Evolutionary conservation across 92 coral and sea anemone species (phyloP), one percentile per base, ranked within the genome.

Genomic region (Ricordea florida): DNA sequence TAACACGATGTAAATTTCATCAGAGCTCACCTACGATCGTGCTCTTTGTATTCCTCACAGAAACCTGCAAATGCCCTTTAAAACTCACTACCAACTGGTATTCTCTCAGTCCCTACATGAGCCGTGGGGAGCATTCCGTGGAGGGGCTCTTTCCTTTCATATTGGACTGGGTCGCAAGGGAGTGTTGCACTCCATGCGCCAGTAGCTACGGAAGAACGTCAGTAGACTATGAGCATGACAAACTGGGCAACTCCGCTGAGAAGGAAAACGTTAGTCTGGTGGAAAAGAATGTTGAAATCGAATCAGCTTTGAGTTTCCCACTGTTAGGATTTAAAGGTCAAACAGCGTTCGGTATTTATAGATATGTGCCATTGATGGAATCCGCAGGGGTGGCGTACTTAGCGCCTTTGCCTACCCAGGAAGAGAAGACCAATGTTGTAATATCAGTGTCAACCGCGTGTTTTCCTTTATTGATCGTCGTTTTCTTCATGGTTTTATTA

Each of bases 331-430:
- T 42, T 45, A 32, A 57, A 20, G 89, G 85, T 18, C 88, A 89
- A 56, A 57, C 44, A 34, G 69, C 50, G 57, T 87, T 78, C 47
- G 89, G 84, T 6, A 63, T 67, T 13, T 74, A 89, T 46, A 25
- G 76, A 5, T 93, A 80, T 32, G 81, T 93, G 3, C 76, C 60
- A 56, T 50, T 90, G 21, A 76, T 93, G 24, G 84, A 72, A 50
- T 85, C 92, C 13, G 92, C 92, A 1, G 98, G 98, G 5, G 89
- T 93, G 41, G 92, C 92, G 9, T 65, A 81, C 52, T 75, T 93
- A 34, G 78, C 69, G 1, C 56, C 71, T 29, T 65, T 74, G 15
- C 80, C 69, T 25, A 45, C 82, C 6, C 56, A 79, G 11, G 83
- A 79, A 22, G 70, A 66, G 40, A 75, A 24, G 52, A 55, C 84